These are phyloP conservation scores for Hyperoplus lanceolatus DNA, from an alignment of 2,797 vertebrate species.

Conservation along the genomic window DNA sequence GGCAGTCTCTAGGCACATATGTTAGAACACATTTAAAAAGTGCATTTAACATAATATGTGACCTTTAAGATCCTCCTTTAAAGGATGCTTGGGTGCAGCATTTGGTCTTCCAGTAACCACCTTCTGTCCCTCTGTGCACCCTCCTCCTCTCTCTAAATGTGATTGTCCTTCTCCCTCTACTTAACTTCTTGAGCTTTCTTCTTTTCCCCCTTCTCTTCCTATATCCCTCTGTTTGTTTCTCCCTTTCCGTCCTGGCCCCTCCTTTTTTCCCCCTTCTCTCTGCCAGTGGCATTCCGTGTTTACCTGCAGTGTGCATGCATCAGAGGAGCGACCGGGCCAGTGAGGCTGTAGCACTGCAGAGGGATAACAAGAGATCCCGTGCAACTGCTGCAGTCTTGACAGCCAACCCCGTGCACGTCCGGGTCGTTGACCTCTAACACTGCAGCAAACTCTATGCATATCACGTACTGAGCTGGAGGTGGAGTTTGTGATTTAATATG, in stretches of 20 bases:
- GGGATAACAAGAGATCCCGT: constrained; percentile 48
- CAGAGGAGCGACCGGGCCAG: constrained; percentile 57
- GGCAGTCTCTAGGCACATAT: too few species aligned
- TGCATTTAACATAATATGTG: too few species aligned
- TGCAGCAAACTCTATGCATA: constrained; percentile 64
- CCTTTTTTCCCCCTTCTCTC: constrained; percentile 16
- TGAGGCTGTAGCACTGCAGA: constrained; percentile 75
- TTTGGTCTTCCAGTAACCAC: constrained; percentile 34
- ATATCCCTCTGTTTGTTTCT: not conserved
- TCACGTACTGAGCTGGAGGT: constrained; percentile 32
- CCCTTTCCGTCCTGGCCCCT: constrained; percentile 7
- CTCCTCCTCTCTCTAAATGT: constrained; percentile 5
- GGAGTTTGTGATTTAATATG: not conserved
- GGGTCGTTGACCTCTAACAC: constrained; percentile 73
- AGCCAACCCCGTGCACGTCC: constrained; percentile 32
- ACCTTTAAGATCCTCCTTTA: constrained; percentile 17
- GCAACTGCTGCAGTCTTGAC: constrained; percentile 70
- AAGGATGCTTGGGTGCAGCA: constrained; percentile 32
- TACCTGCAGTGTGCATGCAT: constrained; percentile 76
- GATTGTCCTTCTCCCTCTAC: not conserved
- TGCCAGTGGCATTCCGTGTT: constrained; percentile 61
- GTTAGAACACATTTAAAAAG: too few species aligned
- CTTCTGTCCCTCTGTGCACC: constrained; percentile 29
- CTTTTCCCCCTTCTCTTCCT: not conserved
- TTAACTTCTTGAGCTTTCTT: not conserved